These are phyloP conservation scores for Drosophila histrio DNA, from an alignment of 2,888 invertebrate species.

Conservation along the genomic window DNA sequence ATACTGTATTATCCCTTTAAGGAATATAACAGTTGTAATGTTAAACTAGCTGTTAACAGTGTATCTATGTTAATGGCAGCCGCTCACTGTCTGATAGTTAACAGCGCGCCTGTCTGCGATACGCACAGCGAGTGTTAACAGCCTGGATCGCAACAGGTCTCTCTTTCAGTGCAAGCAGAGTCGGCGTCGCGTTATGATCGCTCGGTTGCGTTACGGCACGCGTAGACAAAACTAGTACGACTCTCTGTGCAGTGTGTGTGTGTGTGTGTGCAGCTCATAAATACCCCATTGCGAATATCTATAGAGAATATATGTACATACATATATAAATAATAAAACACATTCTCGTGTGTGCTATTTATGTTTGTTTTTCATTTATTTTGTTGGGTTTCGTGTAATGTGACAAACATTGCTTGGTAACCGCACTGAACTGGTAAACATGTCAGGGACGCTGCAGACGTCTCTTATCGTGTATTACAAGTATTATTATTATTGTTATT, in stretches of 20 bases:
- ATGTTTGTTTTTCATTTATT: conserved; percentile 4
- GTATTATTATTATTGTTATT: conserved; percentile 3
- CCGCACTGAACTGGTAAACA: conserved; percentile 22
- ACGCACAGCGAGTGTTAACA: conserved; percentile 21
- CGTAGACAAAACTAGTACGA: conserved; percentile 15
- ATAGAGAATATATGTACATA: conserved; percentile 7
- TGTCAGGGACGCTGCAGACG: conserved; percentile 22
- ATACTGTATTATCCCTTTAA: background rate
- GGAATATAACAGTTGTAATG: background rate
- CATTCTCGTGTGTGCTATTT: conserved; percentile 42
- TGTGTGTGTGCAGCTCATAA: conserved; percentile 22
- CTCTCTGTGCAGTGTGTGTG: background rate
- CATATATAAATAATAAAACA: background rate
- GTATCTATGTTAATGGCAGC: background rate
- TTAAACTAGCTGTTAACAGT: background rate
- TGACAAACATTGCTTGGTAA: conserved; percentile 12
- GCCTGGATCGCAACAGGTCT: conserved; percentile 34
- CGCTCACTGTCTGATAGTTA: conserved; percentile 7
- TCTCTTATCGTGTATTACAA: conserved; percentile 8
- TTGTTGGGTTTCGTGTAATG: conserved; percentile 37
- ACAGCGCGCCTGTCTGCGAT: conserved; percentile 17
- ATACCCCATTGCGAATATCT: conserved; percentile 26
- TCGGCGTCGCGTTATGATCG: conserved; percentile 43
- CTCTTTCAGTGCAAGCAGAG: conserved; percentile 33
- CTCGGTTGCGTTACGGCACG: conserved; percentile 9